These are phyloP conservation scores for Barbus barbus DNA, from an alignment of 2,113 vertebrate species.

Conservation along the genomic window DNA sequence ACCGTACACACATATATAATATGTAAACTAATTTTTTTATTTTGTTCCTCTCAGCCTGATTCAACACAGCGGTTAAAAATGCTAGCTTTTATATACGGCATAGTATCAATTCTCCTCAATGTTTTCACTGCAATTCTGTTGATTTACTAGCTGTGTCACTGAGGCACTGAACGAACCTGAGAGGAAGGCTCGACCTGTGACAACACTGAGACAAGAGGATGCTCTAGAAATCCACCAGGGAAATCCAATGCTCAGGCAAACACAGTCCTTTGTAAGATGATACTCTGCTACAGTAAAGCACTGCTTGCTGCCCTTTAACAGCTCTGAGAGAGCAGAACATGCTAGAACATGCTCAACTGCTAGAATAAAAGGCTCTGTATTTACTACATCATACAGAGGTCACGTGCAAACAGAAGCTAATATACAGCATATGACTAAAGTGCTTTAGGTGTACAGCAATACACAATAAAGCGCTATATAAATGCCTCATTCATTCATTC, in stretches of 20 bases:
- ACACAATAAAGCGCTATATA: no score
- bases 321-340: neutral
- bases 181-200: neutral
- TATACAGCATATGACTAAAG: no score
- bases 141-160: no score
- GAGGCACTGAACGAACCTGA: neutral
- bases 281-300: neutral
- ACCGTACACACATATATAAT: no score
- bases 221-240: slow-evolving; percentile 12
- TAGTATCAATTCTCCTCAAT: neutral
- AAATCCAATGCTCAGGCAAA: slow-evolving; percentile 4
- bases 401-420: neutral
- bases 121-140: neutral
- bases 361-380: neutral
- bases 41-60: neutral
- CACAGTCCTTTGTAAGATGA: neutral
- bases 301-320: neutral
- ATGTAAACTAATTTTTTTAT: no score
- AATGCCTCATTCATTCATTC: no score
- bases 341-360: neutral
- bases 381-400: neutral
- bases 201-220: slow-evolving; percentile 8
- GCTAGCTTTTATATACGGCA: no score
- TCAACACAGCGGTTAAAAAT: neutral
- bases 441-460: no score